Percentiles rank a stretch among this genome's conserved stretches.
These are phyloP conservation scores for Microctonus aethiopoides DNA, from an alignment of 2,888 invertebrate species.

Conservation along the genomic window DNA sequence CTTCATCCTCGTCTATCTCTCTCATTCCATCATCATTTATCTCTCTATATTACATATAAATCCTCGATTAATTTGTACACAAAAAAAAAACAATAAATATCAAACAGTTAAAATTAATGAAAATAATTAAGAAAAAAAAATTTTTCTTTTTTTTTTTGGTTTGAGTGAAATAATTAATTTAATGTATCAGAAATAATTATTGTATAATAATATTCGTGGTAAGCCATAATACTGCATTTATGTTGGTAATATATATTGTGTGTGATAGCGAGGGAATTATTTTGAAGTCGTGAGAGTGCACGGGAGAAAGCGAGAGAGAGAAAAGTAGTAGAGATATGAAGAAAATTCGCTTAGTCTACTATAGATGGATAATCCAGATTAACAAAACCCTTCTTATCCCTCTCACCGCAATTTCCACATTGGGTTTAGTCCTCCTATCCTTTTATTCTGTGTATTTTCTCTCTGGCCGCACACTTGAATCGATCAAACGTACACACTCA, in stretches of 20 bases:
- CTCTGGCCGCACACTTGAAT: not conserved
- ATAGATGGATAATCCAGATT: slow-evolving; percentile 39
- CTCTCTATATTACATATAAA: not conserved
- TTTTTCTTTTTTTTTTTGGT: not conserved
- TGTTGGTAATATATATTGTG: not conserved
- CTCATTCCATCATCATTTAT: not conserved
- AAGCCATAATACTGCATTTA: not conserved
- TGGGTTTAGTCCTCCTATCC: not conserved
- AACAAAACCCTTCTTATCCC: slow-evolving; percentile 30
- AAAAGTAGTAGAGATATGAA: slow-evolving; percentile 26
- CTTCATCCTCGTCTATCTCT: not conserved
- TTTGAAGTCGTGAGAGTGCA: not conserved
- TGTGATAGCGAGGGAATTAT: not conserved
- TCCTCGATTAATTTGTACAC: not conserved
- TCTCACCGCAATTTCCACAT: slow-evolving; percentile 18
- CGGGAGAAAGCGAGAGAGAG: slow-evolving; percentile 12
- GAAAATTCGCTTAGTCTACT: slow-evolving; percentile 24
- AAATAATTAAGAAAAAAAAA: not conserved
- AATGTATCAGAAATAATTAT: not conserved
- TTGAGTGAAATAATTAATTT: not conserved
- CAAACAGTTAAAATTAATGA: not conserved
- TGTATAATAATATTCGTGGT: too few species aligned
- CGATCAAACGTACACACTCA: slow-evolving; percentile 24
- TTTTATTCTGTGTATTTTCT: not conserved
- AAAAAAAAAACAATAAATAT: not conserved